Evolutionary conservation across 2,797 vertebrate species (phyloP), one percentile per base, ranked within the genome.

Genomic region (Valencia hispanica): DNA sequence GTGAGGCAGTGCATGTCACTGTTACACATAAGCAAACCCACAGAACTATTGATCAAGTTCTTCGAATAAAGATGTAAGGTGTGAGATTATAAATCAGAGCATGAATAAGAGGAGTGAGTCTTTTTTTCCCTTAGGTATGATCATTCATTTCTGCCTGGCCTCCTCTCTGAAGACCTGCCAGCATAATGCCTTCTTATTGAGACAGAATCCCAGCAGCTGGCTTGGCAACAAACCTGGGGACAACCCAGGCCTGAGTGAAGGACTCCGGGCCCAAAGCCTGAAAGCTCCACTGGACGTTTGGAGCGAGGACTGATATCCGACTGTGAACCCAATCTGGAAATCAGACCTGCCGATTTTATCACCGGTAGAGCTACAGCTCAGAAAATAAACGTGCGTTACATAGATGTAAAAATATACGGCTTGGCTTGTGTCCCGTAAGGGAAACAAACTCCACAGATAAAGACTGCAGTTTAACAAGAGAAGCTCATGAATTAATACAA

Each of bases 151-250:
- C 61, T 39, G 57, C 30, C n/a, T 59, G 55, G 15, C 27, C 18
- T 63, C 59, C 36, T 36, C 22, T n/a, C 36, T 41, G 25, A 66
- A 66, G 63, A 66, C n/a, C 10, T 20, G 36, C 85, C 86, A 89
- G 73, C 84, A 90, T 80, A 83, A 82, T 86, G 83, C 85, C 81
- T 88, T 85, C 83, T 92, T 85, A 89, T 84, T 84, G 91, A 90
- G 87, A 91, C 84, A 87, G 88, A 89, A 86, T 88, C 86, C 86
- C 82, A 81, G 90, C 92, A 92, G 94, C 91, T 93, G 91, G 83
- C 80, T 85, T 91, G 88, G 87, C 81, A 79, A 30, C 69, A 50
- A 81, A 80, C 81, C 22, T 30, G 68, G 77, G 34, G 2, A 77
- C 87, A 68, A 84, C 69, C 74, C 77, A 12, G 76, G 77, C 81